A percentile compares a stretch with the other conserved stretches of the same genome.
These are phyloP conservation scores for Masticophis lateralis DNA, from an alignment of 2,797 vertebrate species.

Conservation along the genomic window DNA sequence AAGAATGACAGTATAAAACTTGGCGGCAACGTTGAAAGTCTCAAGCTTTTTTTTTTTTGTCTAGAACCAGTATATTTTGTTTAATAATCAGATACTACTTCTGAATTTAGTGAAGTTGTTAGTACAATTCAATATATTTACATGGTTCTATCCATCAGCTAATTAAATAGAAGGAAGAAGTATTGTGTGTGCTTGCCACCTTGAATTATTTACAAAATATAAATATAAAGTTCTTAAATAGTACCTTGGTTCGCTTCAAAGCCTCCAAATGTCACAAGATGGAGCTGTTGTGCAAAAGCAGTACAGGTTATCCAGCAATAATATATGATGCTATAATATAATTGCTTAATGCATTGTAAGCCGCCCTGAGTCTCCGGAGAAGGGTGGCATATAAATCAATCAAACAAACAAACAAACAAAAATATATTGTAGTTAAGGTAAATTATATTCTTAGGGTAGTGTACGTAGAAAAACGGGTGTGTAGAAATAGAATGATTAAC, in stretches of 20 bases:
- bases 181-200: not conserved
- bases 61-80: not conserved
- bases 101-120: not conserved
- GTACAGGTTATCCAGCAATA: not conserved
- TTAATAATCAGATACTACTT: not conserved
- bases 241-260: not conserved
- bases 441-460: not conserved
- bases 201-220: not conserved
- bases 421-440: not conserved
- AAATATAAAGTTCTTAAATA: not conserved
- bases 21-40: not conserved
- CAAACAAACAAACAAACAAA: no score
- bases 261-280: not conserved
- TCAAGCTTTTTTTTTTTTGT: constrained; percentile 1
- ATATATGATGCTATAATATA: constrained; percentile 5
- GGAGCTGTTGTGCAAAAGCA: not conserved
- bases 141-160: constrained; percentile 7
- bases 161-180: not conserved
- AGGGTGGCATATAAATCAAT: no score
- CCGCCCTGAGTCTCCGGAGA: no score
- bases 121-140: constrained; percentile 12
- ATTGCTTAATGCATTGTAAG: no score
- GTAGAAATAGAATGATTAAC: not conserved
- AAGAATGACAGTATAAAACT: not conserved
- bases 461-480: not conserved